Percentiles rank a stretch among this genome's conserved stretches.
phyloP scores from a whole-genome alignment of 53 echinoderm and acorn worm species.

The Henricia sp. region DNA sequence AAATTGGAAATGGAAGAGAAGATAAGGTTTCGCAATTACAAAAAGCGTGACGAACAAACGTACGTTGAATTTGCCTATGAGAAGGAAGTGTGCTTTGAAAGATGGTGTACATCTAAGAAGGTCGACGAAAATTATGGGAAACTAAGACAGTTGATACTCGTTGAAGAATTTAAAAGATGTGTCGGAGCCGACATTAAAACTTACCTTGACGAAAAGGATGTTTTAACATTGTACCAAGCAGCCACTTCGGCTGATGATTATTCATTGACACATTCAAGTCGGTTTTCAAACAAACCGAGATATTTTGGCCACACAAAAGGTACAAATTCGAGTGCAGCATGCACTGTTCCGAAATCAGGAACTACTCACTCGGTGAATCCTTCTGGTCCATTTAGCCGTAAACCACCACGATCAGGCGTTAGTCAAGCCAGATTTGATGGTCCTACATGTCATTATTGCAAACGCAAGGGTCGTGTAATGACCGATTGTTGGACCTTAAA shows the following conservation, averaged over 20 bases:
- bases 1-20: too few relatives aligned
- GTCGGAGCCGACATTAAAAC: constrained; percentile 18
- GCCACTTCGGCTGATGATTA: too few relatives aligned
- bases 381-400: not conserved
- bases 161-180: too few relatives aligned
- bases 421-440: not conserved
- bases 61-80: constrained; percentile 69
- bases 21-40: too few relatives aligned
- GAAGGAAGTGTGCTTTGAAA: constrained; percentile 17
- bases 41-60: constrained; percentile 61
- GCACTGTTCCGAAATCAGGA: constrained; percentile 6
- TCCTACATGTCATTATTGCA: not conserved
- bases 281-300: constrained; percentile 24
- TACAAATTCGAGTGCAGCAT: constrained; percentile 27
- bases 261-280: constrained; percentile 4
- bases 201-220: too few relatives aligned
- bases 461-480: not conserved
- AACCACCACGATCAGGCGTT: not conserved
- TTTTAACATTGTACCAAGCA: too few relatives aligned
- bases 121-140: constrained; percentile 16
- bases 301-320: not conserved
- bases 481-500: not conserved
- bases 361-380: not conserved
- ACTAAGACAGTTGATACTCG: too few relatives aligned
- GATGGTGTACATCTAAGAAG: constrained; percentile 25